Conservation (phyloP, 2,888 invertebrate genomes). For the Caenorhabditis imperialis region DNA sequence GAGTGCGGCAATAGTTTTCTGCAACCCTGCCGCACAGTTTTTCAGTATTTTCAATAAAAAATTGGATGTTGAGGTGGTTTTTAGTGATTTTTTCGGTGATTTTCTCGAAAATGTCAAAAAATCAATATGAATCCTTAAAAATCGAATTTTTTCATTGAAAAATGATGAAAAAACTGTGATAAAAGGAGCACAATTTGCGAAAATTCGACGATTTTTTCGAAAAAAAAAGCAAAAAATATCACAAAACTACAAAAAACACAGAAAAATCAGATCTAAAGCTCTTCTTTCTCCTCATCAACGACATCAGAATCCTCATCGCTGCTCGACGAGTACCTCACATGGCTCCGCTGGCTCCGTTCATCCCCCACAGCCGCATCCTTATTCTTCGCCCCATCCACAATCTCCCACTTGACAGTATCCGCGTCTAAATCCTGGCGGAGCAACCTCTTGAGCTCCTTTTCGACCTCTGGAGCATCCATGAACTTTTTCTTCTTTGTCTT, state of each 20-base stretch:
- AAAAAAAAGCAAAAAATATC: no score
- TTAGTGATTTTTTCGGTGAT: no score
- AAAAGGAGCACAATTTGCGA: no score
- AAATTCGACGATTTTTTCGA: no score
- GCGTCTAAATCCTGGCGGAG: slow-evolving; percentile 80
- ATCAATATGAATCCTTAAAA: no score
- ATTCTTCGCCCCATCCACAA: slow-evolving; percentile 62
- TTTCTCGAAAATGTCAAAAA: no score
- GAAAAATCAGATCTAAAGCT: slow-evolving; percentile 2
- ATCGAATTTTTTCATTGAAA: no score
- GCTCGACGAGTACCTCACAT: slow-evolving; percentile 34
- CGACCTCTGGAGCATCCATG: slow-evolving; percentile 77
- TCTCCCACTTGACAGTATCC: slow-evolving; percentile 71
- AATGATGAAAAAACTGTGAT: no score
- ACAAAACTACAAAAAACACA: background rate
- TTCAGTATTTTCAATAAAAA: no score
- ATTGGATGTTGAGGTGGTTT: no score
- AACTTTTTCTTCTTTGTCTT: slow-evolving; percentile 86
- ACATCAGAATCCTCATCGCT: slow-evolving; percentile 39
- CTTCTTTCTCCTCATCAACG: slow-evolving; percentile 30
- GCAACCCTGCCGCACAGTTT: no score
- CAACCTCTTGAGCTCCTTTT: slow-evolving; percentile 90
- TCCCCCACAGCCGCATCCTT: slow-evolving; percentile 28
- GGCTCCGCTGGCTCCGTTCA: slow-evolving; percentile 26
- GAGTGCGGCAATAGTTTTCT: no score